Base-by-base conservation (phyloP, 2,888 invertebrate species). In the Agrochola circellaris region DNA sequence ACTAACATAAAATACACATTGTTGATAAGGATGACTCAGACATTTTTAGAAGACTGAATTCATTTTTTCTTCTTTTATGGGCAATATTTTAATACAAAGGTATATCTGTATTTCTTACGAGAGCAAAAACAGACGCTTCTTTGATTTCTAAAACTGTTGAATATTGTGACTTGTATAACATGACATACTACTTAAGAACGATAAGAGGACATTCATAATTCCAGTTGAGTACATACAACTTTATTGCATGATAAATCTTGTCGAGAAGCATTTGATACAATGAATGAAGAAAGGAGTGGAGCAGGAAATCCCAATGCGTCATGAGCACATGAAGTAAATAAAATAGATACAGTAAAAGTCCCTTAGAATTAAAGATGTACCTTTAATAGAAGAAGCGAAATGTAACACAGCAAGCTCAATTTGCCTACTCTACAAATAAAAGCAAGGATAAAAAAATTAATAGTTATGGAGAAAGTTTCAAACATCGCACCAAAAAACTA, bases 11-110 rank as follows among this genome's bases (percentile, higher is more conserved):
- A 86, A 75, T 84, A 81, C 71, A 83, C 83, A 77, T 83, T 81
- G 79, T 80, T 82, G 88, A 89, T 88, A 88, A 91, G 71, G 82
- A 75, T 86, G 82, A 87, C 69, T 88, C 84, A 88, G 66, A 70
- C 76, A 84, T 77, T 78, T 83, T 73, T 79, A 88, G 74, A 88
- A 83, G 80, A 78, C 71, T 73, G 38, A 78, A 77, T 70, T 86
- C 30, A 48, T 84, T 87, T 89, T 87, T 87, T 38, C 61, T 65
- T 72, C 58, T 77, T 74, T 73, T 72, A 84, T 67, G 72, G 82
- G 75, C 82, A 86, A 82, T 85, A 72, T 65, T 61, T 72, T 56
- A 73, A 62, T 65, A 88, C 87, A 89, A 89, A 78, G 84, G 79
- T 72, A n/a, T 62, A 70, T 69, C 75, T 90, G 79, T 89, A 79